Base-by-base conservation (phyloP, 2,797 vertebrate species). In the Clarias pachynema region DNA sequence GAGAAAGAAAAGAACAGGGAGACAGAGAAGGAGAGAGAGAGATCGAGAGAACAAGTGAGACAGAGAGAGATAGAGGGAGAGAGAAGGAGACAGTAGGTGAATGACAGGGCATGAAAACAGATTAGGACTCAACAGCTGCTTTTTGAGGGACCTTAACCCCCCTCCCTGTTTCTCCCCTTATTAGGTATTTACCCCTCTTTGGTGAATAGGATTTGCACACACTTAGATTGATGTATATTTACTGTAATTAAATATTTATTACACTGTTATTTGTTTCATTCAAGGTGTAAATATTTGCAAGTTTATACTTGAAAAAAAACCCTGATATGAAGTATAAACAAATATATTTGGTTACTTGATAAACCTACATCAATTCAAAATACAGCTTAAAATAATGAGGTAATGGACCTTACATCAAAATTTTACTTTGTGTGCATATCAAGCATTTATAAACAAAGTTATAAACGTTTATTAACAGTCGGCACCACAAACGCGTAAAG, bases 81-180 rank as follows among this genome's bases (percentile, higher is more conserved):
- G 81, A 78, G 49, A 84, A 69, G 69, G 85, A 91, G 93, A 93
- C 91, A 92, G 89, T 86, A 92, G 93, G 92, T 96, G 95, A 96
- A 94, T 96, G 96, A 95, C 95, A 95, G 95, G 93, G 95, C 94
- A 96, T 94, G 95, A 96, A 96, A 96, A 94, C 93, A 95, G 96
- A 96, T 97, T 96, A 96, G 92, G 92, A 90, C 90, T 94, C 93
- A 96, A 95, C 96, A 96, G 96, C 95, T 96, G 96, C 96, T 95
- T 95, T 96, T 94, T 93, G 69, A 82, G 87, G 89, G 77, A 53
- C 15, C 59, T 37, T 57, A 29, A 26, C 18, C 56, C 40, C 84
- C 73, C 87, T 85, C 84, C 81, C 81, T 86, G 65, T 87, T 91
- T 89, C 83, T 88, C 82, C 84, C 66, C 85, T 87, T 79, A 82